Evolutionary conservation across 2,113 vertebrate genomes (phyloP).

Genomic region (Cranoglanis bouderius): DNA sequence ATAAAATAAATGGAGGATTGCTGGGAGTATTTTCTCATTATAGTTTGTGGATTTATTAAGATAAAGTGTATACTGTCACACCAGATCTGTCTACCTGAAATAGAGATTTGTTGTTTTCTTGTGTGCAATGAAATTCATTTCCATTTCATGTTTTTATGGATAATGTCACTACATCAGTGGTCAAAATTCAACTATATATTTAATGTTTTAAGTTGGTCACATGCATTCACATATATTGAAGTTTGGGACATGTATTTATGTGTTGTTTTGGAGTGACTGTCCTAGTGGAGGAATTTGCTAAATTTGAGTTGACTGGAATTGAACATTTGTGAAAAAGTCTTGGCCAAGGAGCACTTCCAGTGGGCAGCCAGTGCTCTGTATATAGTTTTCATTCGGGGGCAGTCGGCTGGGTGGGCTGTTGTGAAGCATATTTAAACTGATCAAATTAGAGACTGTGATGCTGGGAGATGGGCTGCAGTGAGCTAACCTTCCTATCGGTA

Average conservation of each 20-base stretch:
- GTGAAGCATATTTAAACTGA: constrained; percentile 47
- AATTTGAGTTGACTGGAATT: background rate
- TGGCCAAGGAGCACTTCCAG: background rate
- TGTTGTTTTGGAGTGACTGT: constrained; percentile 40
- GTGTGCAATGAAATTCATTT: background rate
- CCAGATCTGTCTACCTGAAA: too few species aligned
- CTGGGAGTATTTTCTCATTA: background rate
- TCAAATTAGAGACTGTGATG: constrained; percentile 45
- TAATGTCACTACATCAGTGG: constrained; percentile 3
- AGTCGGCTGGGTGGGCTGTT: constrained; percentile 34
- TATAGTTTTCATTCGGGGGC: background rate
- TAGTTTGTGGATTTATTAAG: background rate
- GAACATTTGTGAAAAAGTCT: constrained; percentile 1
- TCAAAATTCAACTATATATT: background rate
- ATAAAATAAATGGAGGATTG: constrained; percentile 27
- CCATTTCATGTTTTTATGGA: background rate
- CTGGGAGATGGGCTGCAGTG: constrained; percentile 42
- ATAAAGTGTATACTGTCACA: background rate
- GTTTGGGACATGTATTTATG: constrained; percentile 14
- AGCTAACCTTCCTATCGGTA: constrained; percentile 51
- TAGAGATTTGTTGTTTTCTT: constrained; percentile 5
- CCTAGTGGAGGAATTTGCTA: constrained; percentile 1
- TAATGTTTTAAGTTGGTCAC: background rate
- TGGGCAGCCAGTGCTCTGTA: background rate
- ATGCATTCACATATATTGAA: background rate